Evolutionary conservation across 1,140 invertebrate genomes (phyloP), one percentile per base, ranked within the genome.

Genomic region (Pseudomyrmex flavicornis): DNA sequence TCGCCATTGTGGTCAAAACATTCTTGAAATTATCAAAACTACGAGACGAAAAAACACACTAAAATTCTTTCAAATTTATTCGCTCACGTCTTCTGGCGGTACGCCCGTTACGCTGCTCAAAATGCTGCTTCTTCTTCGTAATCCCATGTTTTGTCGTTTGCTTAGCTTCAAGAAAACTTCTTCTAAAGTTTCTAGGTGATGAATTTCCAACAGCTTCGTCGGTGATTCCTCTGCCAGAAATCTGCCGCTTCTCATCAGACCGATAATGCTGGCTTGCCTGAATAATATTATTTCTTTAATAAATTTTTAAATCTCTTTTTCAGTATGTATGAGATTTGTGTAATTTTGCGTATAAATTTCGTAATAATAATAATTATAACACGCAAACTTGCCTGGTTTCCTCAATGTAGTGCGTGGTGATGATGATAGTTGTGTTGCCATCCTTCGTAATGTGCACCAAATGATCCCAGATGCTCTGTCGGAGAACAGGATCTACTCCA

Each of bases 381-480:
- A 5, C 35, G 35, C 5, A 35, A 70, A 56, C 52, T 58, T 48
- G 13, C 87, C 98, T 96, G 2, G 98, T 99, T 93, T 99, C 99
- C 92, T 99, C 98, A 82, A 99, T 99, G 91, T 99, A 99, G 95
- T 99, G 98, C 12, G 99, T 99, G 1, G 99, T 99, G 77, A 99
- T 98, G 80, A 99, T 99, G 52, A 99, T 98, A 10, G 98, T 99
- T 22, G 97, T 98, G 82, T 96, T 96, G n/a, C 97, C 96, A 88
- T 96, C 97, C 92, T 97, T 97, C 0, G 98, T 98, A 54, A 99
- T 97, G 12, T 98, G 96, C 15, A 99, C 97, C 84, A 99, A 93
- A 95, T 99, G 98, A 90, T 98, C 97, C 98, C 98, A 99, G 86
- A 99, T 99, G 90, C 96, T 97, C 92, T 98, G 97, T 88, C 98